Evolutionary conservation across 2,888 invertebrate species (phyloP).

Genomic region (Ganaspis brasiliensis): DNA sequence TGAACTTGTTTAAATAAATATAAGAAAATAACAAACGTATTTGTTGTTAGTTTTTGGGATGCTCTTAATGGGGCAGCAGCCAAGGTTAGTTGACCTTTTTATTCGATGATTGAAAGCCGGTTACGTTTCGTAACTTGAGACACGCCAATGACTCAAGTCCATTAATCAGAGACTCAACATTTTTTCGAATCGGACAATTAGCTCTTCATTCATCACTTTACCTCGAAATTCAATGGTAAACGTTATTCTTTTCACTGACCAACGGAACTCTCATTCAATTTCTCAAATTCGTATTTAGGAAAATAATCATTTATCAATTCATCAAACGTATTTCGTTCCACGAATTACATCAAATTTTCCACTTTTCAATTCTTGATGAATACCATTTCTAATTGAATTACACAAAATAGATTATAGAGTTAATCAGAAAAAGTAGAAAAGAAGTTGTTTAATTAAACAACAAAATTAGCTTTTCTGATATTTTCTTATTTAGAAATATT

Average conservation of each 20-base stretch:
- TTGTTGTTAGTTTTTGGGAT: too few relatives aligned
- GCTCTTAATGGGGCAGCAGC: too few relatives aligned
- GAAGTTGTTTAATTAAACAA: too few relatives aligned
- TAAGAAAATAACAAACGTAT: too few relatives aligned
- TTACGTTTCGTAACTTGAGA: neutral
- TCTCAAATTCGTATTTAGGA: neutral
- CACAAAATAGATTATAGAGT: too few relatives aligned
- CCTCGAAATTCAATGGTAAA: neutral
- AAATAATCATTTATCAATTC: neutral
- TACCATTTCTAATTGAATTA: too few relatives aligned
- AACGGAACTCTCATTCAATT: slow-evolving; percentile 20
- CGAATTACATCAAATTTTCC: slow-evolving; percentile 1
- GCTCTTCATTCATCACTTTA: neutral
- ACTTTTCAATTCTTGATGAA: neutral
- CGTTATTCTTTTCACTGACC: slow-evolving; percentile 4
- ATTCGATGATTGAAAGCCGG: neutral
- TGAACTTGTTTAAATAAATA: too few relatives aligned
- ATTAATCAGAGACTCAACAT: slow-evolving; percentile 9
- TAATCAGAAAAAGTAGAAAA: too few relatives aligned
- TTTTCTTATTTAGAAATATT: too few relatives aligned
- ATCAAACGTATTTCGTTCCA: neutral
- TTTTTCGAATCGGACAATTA: slow-evolving; percentile 12
- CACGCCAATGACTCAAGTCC: neutral
- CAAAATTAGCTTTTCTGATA: too few relatives aligned
- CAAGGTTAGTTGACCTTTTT: neutral